Evolutionary conservation across 2,888 invertebrate genomes (phyloP), one percentile per base, ranked within the genome.

Genomic region (Luperina nickerlii): DNA sequence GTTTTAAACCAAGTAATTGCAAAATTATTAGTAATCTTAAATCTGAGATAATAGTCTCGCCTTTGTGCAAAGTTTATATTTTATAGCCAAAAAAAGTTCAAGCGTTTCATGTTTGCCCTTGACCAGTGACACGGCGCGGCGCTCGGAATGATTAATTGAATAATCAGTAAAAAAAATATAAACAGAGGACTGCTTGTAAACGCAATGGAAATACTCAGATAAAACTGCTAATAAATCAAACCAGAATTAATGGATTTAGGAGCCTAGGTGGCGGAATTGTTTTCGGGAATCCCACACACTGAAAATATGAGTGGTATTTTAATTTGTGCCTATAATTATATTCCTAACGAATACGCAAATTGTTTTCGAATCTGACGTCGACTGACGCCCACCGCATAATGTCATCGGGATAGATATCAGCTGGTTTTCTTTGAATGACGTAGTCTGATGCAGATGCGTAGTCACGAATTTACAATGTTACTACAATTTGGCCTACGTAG

Each of bases 101-200:
- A 74, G 24, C 73, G 38, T 84, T 78, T 75, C 66, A 70, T 63
- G 67, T 66, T 73, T 87, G 51, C 69, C 85, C 85, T 85, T 85
- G 85, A 81, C 81, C 76, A 63, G 72, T 63, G 42, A 51, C n/a
- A 66, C 48, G 66, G 48, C 48, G 48, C 24, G 9, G 51, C 57
- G 38, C 63, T 77, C 24, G 54, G 8, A 74, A 67, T 65, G 20
- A 84, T 74, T 76, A 69, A 76, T 87, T 54, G 66, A 84, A 74
- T 79, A 68, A 84, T 76, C 60, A 68, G 54, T 27, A 72, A 74
- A 76, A 78, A 65, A 73, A 45, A 45, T 45, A 87, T 24, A 69
- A 69, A 69, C 24, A 54, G 38, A 60, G 15, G 38, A 54, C 42
- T 65, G 60, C 18, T 38, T 80, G 38, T 73, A 27, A 76, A 54